Percentiles rank a stretch among this genome's conserved stretches.
Conservation (phyloP, 2,888 invertebrate genomes). For the Leptopilina myrica region DNA sequence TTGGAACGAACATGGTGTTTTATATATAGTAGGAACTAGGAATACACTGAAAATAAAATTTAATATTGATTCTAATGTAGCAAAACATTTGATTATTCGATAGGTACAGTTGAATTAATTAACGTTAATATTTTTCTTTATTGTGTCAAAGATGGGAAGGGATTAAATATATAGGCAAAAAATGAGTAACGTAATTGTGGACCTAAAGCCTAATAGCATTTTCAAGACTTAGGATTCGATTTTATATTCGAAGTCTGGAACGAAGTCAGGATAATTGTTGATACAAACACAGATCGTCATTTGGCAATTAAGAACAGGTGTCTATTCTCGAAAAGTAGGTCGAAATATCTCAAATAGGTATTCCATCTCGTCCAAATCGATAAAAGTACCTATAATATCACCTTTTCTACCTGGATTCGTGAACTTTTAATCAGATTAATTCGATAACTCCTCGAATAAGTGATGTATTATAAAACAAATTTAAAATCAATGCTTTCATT, state of each 20-base stretch:
- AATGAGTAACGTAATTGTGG: too few species aligned
- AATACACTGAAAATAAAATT: too few species aligned
- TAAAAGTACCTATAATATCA: not conserved
- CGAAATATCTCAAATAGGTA: conserved; percentile 8
- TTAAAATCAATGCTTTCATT: not conserved
- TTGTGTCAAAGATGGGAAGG: too few species aligned
- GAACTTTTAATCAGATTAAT: conserved; percentile 12
- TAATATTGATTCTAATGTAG: too few species aligned
- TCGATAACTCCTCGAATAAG: not conserved
- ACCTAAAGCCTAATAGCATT: not conserved
- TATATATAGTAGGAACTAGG: too few species aligned
- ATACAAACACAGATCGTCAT: not conserved
- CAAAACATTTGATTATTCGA: too few species aligned
- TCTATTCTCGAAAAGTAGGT: conserved; percentile 31
- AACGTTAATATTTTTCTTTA: too few species aligned
- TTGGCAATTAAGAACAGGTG: conserved; percentile 24
- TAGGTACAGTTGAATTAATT: too few species aligned
- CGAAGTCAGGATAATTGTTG: not conserved
- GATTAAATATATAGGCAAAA: too few species aligned
- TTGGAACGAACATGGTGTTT: too few species aligned
- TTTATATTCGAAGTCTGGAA: not conserved
- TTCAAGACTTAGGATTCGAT: not conserved
- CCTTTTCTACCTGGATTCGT: conserved; percentile 20
- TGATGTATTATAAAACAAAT: conserved; percentile 14
- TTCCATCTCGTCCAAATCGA: not conserved